Base-by-base conservation (phyloP, 2,797 vertebrate species). In the Notolabrus celidotus region DNA sequence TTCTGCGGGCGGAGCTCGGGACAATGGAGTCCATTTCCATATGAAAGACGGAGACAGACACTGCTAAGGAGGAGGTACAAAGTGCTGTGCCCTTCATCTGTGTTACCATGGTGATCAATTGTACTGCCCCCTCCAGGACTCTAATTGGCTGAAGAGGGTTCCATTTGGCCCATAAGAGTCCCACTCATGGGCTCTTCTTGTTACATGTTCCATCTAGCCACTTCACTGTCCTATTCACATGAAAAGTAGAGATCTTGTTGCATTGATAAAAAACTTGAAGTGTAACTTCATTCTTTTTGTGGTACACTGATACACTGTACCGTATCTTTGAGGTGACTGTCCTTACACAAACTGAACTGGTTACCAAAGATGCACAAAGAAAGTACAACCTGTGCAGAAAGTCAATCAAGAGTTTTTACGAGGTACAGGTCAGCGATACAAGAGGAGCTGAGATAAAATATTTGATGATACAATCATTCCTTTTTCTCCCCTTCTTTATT, bases 61-160 rank as follows among this genome's bases (percentile, higher is more conserved):
- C 63, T 79, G 52, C 87, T 81, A 45, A 56, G 62, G 69, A 77
- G 79, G 80, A 80, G 80, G 50, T 71, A 60, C 78, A 74, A 52
- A 90, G 85, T 80, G 83, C 73, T 72, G 34, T 74, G 78, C 83
- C 78, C 84, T 90, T 88, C 80, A 87, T 86, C 76, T 81, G 70
- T 17, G 87, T 94, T 92, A 75, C 92, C 88, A 93, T 92, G 90
- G 92, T 83, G 86, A 92, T 91, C 80, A 80, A 79, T 79, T 77
- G 59, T 78, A 65, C 66, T 73, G 72, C 64, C 80, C 69, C 77
- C 85, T 84, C 74, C 82, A 81, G 86, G 75, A 68, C 79, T 82
- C 69, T 76, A 84, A 88, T 87, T 89, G 86, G 78, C 62, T 85
- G 86, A 82, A 91, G 83, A 84, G 85, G 83, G 51, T 77, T 88